These are phyloP conservation scores for Machimus atricapillus DNA, from an alignment of 2,888 invertebrate genomes.

Conservation along the genomic window DNA sequence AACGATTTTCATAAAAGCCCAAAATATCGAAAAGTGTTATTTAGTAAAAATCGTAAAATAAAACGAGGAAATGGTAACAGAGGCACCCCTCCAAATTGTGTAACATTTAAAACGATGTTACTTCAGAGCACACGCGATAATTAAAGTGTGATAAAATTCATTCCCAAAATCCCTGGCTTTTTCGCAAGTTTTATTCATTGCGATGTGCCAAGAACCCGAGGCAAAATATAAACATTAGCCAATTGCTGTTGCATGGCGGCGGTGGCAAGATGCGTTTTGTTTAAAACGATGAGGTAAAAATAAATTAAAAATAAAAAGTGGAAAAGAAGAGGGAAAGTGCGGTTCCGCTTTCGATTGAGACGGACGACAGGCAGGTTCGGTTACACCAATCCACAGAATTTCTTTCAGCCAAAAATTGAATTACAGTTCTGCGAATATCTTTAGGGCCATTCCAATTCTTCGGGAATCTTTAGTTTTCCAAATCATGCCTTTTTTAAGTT, in stretches of 20 bases:
- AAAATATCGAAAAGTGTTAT: neutral
- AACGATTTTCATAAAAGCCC: neutral
- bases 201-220: neutral
- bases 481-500: too few relatives aligned
- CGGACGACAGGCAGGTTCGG: neutral
- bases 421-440: too few relatives aligned
- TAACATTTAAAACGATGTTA: neutral
- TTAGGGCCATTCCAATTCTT: too few relatives aligned
- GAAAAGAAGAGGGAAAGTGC: conserved; percentile 5
- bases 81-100: neutral
- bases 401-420: neutral
- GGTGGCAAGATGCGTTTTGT: neutral
- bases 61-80: neutral
- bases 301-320: neutral
- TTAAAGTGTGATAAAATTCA: neutral
- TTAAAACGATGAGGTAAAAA: neutral
- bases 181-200: neutral
- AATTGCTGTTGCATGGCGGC: neutral
- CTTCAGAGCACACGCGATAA: neutral
- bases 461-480: too few relatives aligned
- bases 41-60: neutral
- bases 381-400: neutral
- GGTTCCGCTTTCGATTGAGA: neutral
- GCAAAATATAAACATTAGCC: neutral
- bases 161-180: neutral